Base-by-base conservation (phyloP, 2,113 vertebrate genomes). In the Sinocyclocheilus rhinocerous region DNA sequence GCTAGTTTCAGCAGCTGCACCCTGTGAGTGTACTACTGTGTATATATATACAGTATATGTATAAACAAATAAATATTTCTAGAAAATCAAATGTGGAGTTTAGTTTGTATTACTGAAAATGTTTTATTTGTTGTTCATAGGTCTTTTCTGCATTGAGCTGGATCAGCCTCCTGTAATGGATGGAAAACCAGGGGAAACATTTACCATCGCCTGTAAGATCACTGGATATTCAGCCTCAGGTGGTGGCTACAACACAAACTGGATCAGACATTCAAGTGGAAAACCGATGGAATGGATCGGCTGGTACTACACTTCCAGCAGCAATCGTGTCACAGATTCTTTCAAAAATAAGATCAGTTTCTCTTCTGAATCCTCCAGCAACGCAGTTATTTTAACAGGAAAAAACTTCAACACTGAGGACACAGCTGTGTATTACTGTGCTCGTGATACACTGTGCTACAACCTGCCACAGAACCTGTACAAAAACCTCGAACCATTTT, bases 141-240 rank as follows among this genome's bases (percentile, higher is more conserved):
- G 61, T 57, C 22, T 55, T 69, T 36, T 78, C 7, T 79, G 86
- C 79, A 88, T 85, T 82, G 87, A 83, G 55, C 65, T 86, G 59
- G 18, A 78, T 33, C 80, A 86, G 52, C 52, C 52, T 55, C 15
- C 52, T 18, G 15, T 55, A 1, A 55, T 1, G 52, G 52, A 18
- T 1, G 16, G 18, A 55, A 55, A 6, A 7, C 57, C 81, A 50
- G 63, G 76, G 24, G 50, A 87, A 59, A 33, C 65, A 0, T 76
- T 85, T 18, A 61, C 72, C 39, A 65, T 85, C 26, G 5, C 16
- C 1, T 55, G 2, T 86, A 86, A 79, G 75, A 55, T 86, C 22
- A 85, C 87, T 76, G 86, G 86, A 26, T 89, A 59, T 59, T 59
- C 55, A 59, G 55, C 55, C 6, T 59, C 55, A 57, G 55, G 55